Evolutionary conservation across 2,888 invertebrate species (phyloP), one percentile per base, ranked within the genome.

Genomic region (Conistra vaccinii): DNA sequence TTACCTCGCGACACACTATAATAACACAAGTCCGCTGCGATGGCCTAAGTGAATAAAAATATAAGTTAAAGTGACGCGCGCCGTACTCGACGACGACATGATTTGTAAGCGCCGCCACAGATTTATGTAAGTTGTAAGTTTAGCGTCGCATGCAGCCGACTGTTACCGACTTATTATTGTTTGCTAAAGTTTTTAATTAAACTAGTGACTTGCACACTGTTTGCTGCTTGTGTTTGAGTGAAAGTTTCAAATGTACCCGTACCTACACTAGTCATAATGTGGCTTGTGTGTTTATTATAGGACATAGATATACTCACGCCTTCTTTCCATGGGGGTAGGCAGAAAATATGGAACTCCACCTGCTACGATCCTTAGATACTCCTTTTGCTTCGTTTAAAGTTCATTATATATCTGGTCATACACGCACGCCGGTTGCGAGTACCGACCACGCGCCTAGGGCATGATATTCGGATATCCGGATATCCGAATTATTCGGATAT

Each of bases 171-270:
- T 68, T 65, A 65, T 55, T 65, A 39, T 82, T 79, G 58, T 81
- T 68, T 23, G 76, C 32, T 63, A 14, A 32, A 68, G 60, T 53
- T 69, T 81, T 81, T 79, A 81, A 81, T 79, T 76, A 81, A 79
- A 76, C 35, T 66, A 66, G 23, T 32, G 45, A 39, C 23, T 62
- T 7, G 68, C 61, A 42, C n/a, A 26, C 51, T 76, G 67, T 42
- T 45, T 23, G n/a, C 17, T 51, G 3, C 48, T 61, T 26, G 80
- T 60, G n/a, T n/a, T 51, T 20, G 32, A 78, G n/a, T 48, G 39
- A 9, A 32, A 61, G 32, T 73, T 61, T 35, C 3, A 32, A 60
- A 45, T 48, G 32, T 29, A 20, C 17, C 12, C n/a, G 62, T 2
- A n/a, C 39, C 48, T 10, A 42, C 23, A 17, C 29, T 26, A 55